Evolutionary conservation across 1,140 invertebrate genomes (phyloP).

Genomic region (Aphaenogaster ashmeadi): DNA sequence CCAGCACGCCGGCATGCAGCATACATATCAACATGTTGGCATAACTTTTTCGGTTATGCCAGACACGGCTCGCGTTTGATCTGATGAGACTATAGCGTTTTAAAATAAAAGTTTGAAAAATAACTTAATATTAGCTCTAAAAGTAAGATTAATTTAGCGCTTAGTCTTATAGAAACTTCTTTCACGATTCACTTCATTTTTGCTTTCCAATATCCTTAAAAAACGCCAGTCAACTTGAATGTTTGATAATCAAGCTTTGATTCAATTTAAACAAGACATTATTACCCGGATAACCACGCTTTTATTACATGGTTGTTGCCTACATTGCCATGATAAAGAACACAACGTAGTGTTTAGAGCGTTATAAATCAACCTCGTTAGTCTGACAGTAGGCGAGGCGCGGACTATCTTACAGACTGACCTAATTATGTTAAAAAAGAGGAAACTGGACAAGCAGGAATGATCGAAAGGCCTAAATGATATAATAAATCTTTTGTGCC

Average conservation of each 20-base stretch:
- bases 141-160: background rate
- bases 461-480: slow-evolving; percentile 24
- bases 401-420: slow-evolving; percentile 36
- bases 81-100: background rate
- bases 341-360: slow-evolving; percentile 56
- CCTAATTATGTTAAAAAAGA: slow-evolving; percentile 66
- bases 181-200: background rate
- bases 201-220: background rate
- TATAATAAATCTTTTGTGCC: slow-evolving; percentile 5
- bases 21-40: slow-evolving; percentile 34
- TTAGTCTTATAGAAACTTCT: background rate
- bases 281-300: slow-evolving; percentile 36
- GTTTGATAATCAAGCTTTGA: background rate
- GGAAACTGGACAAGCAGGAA: slow-evolving; percentile 11
- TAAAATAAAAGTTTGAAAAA: background rate
- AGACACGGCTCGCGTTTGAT: background rate
- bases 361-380: slow-evolving; percentile 74
- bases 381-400: background rate
- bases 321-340: slow-evolving; percentile 50
- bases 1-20: slow-evolving; percentile 23
- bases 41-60: slow-evolving; percentile 41
- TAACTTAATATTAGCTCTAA: background rate
- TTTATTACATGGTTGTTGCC: slow-evolving; percentile 54
- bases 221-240: background rate
- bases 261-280: slow-evolving; percentile 18